phyloP scores from a whole-genome alignment of 2,797 vertebrate genomes.

The Thamnophis elegans region DNA sequence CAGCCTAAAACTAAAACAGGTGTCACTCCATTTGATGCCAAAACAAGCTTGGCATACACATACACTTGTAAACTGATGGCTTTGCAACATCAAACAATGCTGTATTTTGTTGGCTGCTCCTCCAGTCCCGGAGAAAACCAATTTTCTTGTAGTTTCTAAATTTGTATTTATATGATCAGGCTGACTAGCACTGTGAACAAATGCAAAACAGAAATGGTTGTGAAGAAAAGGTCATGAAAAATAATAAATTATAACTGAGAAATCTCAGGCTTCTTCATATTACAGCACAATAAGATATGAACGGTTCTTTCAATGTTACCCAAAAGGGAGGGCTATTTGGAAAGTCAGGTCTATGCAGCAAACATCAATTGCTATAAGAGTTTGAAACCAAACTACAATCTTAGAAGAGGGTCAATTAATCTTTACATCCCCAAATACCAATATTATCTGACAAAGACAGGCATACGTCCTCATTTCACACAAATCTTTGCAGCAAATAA shows the following conservation, averaged over 20 bases:
- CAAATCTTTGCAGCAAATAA: neutral
- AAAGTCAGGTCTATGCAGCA: slow-evolving; percentile 46
- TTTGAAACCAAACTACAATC: slow-evolving; percentile 22
- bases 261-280: slow-evolving; percentile 58
- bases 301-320: slow-evolving; percentile 51
- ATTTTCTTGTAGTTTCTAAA: slow-evolving; percentile 58
- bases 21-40: slow-evolving; percentile 63
- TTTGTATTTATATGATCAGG: slow-evolving; percentile 59
- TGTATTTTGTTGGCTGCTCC: slow-evolving; percentile 64
- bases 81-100: slow-evolving; percentile 71
- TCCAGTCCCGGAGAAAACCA: slow-evolving; percentile 59
- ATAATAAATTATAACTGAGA: slow-evolving; percentile 62
- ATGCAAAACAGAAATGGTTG: slow-evolving; percentile 60
- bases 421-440: neutral
- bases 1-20: slow-evolving; percentile 72
- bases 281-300: slow-evolving; percentile 62
- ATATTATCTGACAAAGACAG: neutral
- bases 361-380: slow-evolving; percentile 46
- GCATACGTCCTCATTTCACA: neutral
- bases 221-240: slow-evolving; percentile 61
- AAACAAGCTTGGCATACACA: slow-evolving; percentile 66
- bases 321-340: slow-evolving; percentile 37
- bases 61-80: slow-evolving; percentile 66
- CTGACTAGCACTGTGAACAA: slow-evolving; percentile 61
- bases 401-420: neutral